Evolutionary conservation across 2,113 vertebrate species (phyloP).

Genomic region (Petrocephalus microphthalmus): DNA sequence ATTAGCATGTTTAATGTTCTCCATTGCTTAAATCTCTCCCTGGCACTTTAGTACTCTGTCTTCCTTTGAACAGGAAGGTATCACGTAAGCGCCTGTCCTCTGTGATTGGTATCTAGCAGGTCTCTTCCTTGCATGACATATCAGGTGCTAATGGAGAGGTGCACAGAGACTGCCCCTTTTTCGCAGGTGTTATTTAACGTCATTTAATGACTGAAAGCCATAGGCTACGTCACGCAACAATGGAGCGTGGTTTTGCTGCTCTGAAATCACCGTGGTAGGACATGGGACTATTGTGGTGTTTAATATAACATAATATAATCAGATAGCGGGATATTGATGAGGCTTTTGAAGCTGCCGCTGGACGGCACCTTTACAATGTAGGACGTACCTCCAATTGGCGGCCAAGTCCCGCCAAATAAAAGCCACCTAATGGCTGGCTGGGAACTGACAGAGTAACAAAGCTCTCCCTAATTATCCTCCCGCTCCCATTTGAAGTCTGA

Average conservation of each 20-base stretch:
- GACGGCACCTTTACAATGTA: slow-evolving; percentile 37
- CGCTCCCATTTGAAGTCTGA: slow-evolving; percentile 42
- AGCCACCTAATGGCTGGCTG: slow-evolving; percentile 55
- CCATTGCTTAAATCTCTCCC: not conserved
- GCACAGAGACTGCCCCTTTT: not conserved
- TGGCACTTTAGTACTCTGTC: not conserved
- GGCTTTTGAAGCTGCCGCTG: slow-evolving; percentile 7
- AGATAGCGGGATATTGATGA: not conserved
- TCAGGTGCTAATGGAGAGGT: not conserved
- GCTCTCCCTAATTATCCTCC: slow-evolving; percentile 57
- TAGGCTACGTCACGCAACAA: not conserved
- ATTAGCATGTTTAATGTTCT: not conserved
- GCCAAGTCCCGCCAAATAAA: slow-evolving; percentile 45
- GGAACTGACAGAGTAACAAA: slow-evolving; percentile 59
- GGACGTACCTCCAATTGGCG: slow-evolving; percentile 47
- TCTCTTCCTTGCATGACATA: not conserved
- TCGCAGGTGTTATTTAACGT: not conserved
- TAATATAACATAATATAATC: not conserved
- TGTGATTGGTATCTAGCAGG: not conserved
- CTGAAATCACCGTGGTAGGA: not conserved
- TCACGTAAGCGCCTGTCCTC: not conserved
- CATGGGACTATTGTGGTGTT: not conserved
- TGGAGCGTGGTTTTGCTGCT: not conserved
- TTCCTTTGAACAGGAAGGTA: not conserved
- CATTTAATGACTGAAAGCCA: not conserved